Percentiles rank a stretch among this genome's conserved stretches.
phyloP scores from a whole-genome alignment of 2,888 invertebrate species.

The Entomobrya multifasciata region DNA sequence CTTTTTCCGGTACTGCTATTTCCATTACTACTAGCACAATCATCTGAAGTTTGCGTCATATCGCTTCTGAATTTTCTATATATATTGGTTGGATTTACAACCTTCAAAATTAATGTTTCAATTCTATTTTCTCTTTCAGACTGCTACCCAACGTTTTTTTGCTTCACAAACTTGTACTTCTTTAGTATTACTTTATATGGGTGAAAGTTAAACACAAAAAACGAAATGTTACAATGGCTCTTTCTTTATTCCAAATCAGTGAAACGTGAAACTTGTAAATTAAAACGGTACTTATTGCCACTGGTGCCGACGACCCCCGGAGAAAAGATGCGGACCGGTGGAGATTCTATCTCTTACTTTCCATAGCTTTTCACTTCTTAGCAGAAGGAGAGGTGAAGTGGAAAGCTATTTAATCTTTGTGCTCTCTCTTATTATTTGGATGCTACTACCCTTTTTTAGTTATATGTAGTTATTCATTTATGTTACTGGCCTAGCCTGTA shows the following conservation, averaged over 20 bases:
- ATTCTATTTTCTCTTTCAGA: background rate
- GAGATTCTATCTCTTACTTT: background rate
- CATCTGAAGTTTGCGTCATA: conserved; percentile 55
- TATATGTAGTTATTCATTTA: too few species aligned
- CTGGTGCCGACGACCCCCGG: too few species aligned
- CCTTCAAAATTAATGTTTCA: conserved; percentile 18
- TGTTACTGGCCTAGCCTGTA: too few species aligned
- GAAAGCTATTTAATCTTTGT: conserved; percentile 23
- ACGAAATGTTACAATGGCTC: conserved; percentile 4
- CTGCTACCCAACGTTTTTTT: conserved; percentile 14
- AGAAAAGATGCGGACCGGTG: background rate
- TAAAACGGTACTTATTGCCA: conserved; percentile 13
- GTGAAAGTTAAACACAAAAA: conserved; percentile 29
- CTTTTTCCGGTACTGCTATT: background rate
- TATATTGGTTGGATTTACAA: conserved; percentile 42
- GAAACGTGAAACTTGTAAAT: conserved; percentile 47
- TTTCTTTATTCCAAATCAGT: conserved; percentile 44
- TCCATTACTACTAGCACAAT: background rate
- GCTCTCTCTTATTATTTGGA: background rate
- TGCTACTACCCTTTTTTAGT: conserved; percentile 8
- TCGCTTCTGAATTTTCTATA: background rate
- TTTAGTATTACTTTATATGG: background rate
- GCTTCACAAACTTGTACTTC: conserved; percentile 9
- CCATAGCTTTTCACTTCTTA: conserved; percentile 17
- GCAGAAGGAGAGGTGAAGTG: background rate